These are phyloP conservation scores for Rhogogaster chlorosoma DNA, from an alignment of 2,888 invertebrate species.

Conservation along the genomic window DNA sequence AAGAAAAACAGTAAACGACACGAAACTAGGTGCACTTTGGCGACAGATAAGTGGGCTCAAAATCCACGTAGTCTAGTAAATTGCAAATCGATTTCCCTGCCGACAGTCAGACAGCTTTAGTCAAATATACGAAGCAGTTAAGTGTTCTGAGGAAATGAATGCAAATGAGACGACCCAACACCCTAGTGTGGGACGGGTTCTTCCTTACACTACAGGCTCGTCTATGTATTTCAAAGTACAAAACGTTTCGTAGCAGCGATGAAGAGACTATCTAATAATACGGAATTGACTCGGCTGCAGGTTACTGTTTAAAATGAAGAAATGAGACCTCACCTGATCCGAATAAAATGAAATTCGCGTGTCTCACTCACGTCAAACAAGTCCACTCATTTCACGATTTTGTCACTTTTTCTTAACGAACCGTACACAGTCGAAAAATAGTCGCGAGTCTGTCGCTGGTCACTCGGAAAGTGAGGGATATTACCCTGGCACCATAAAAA, in stretches of 20 bases:
- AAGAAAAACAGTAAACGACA: background rate
- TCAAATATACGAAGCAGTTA: slow-evolving; percentile 24
- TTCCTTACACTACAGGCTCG: background rate
- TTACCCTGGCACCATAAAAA: slow-evolving; percentile 40
- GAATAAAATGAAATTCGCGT: background rate
- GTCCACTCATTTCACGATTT: background rate
- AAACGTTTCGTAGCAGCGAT: background rate
- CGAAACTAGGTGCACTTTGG: slow-evolving; percentile 40
- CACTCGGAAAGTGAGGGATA: slow-evolving; percentile 21
- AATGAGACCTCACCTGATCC: background rate
- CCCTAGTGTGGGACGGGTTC: background rate
- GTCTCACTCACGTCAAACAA: background rate
- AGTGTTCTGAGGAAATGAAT: slow-evolving; percentile 40
- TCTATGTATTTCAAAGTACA: slow-evolving; percentile 5
- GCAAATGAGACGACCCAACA: slow-evolving; percentile 16
- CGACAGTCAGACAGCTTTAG: slow-evolving; percentile 27
- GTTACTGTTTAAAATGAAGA: background rate
- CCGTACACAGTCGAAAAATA: background rate
- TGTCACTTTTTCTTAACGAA: background rate
- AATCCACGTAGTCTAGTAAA: slow-evolving; percentile 41
- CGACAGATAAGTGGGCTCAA: slow-evolving; percentile 37
- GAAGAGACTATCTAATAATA: background rate
- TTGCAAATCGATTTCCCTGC: slow-evolving; percentile 44
- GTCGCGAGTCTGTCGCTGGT: slow-evolving; percentile 32
- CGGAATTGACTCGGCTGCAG: background rate